A percentile compares a stretch with the other conserved stretches of the same genome.
Evolutionary conservation across 2,888 invertebrate species (phyloP).

Genomic region (Sturmia bella): DNA sequence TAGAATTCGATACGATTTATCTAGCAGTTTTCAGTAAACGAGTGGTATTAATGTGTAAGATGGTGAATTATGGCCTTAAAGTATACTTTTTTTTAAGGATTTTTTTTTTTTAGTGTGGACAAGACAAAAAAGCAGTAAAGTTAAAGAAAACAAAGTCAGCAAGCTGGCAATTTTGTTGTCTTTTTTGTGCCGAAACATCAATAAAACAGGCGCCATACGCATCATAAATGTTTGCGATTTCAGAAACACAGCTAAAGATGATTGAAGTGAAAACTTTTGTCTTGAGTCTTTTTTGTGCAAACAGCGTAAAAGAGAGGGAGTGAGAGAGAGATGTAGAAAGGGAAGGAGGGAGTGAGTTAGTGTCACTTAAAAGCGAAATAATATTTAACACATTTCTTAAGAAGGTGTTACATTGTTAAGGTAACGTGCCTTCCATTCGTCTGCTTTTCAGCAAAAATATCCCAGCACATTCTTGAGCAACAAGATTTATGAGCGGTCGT

Average conservation of each 20-base stretch:
- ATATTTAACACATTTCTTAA: conserved; percentile 63
- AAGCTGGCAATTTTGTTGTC: conserved; percentile 39
- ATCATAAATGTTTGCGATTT: conserved; percentile 21
- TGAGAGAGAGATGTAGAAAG: neutral
- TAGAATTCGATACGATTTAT: no score
- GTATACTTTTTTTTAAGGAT: no score
- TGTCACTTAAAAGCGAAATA: conserved; percentile 45
- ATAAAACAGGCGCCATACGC: conserved; percentile 56
- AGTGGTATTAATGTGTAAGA: no score
- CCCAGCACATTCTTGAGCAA: conserved; percentile 36
- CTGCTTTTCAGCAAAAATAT: neutral
- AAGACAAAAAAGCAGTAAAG: neutral
- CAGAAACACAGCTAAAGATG: conserved; percentile 23
- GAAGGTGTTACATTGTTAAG: conserved; percentile 65
- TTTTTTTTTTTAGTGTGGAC: neutral
- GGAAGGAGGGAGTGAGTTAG: neutral
- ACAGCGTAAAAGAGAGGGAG: no score
- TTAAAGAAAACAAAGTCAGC: neutral
- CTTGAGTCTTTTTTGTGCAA: conserved; percentile 23
- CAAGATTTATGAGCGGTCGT: conserved; percentile 61
- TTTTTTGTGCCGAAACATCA: neutral
- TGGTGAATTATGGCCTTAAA: no score
- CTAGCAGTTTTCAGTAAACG: no score
- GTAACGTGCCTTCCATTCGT: conserved; percentile 41
- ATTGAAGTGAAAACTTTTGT: conserved; percentile 34